Base-by-base conservation (phyloP, 2,888 invertebrate genomes). In the Ophion obscuratus region DNA sequence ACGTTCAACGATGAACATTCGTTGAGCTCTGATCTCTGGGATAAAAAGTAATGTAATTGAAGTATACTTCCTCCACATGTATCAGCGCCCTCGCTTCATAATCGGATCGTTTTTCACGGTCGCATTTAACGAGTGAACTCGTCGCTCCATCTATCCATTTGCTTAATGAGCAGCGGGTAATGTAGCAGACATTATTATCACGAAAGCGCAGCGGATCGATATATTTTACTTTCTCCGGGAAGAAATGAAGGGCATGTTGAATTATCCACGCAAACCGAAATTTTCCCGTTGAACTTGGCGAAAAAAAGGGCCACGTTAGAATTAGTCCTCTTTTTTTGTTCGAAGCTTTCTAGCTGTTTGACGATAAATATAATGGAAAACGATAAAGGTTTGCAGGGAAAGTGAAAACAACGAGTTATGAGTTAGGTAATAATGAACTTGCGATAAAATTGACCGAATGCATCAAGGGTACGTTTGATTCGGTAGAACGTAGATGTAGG, bases 171-270 rank as follows among this genome's bases (percentile, higher is more conserved):
- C 68, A 17, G 24, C 70, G 70, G 47, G 17, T 61, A 64, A 44
- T 75, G 44, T 27, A 75, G 74, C 74, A 47, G 17, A 62, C 44
- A 64, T 44, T 62, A 44, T 62, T 74, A 27, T 44, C 10, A 27
- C 74, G 44, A 74, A 74, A 62, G 62, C 24, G 44, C 24, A 62
- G 31, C 62, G 17, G 27, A 20, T 74, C 62, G 24, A 62, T 74
- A 20, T 36, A 31, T 20, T 36, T 62, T 27, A 62, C 44, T 74
- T 74, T 61, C 73, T 62, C 62, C 1, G 9, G 7, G 20, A 24
- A 0, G n/a, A 62, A 24, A 27, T 14, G 27, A 64, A 75, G 44
- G 17, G 17, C 62, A 27, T 62, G n/a, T 7, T 62, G 11, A 27
- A 47, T n/a, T 27, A 14, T 47, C 14, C 7, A n/a, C 11, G 10